Evolutionary conservation across 1,140 invertebrate genomes (phyloP).

Genomic region (Trichonephila inaurata): DNA sequence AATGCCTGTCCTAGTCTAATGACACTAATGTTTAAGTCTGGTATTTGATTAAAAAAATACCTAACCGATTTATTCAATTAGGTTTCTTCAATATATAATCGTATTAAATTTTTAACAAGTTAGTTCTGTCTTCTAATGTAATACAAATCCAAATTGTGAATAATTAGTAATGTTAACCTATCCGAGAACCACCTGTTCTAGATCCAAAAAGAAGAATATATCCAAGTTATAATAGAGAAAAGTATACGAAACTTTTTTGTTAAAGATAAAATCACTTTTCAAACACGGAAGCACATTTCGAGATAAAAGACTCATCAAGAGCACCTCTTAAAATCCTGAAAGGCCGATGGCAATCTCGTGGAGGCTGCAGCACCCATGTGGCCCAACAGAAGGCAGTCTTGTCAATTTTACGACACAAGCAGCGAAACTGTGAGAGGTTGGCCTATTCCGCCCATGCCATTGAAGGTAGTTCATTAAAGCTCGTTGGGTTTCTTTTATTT

Average conservation of each 20-base stretch:
- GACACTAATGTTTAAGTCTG: too few relatives aligned
- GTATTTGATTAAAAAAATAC: too few relatives aligned
- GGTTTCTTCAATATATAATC: too few relatives aligned
- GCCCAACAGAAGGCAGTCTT: not conserved
- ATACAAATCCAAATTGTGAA: too few relatives aligned
- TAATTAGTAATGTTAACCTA: too few relatives aligned
- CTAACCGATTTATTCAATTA: too few relatives aligned
- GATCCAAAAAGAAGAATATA: not conserved
- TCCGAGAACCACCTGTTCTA: not conserved
- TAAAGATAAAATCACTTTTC: too few relatives aligned
- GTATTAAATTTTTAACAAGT: too few relatives aligned
- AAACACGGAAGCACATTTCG: not conserved
- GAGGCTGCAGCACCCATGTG: not conserved
- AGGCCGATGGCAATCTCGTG: not conserved
- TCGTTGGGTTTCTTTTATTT: constrained; percentile 40
- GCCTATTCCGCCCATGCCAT: constrained; percentile 38
- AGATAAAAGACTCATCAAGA: not conserved
- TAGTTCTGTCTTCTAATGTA: too few relatives aligned
- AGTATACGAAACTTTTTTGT: too few relatives aligned
- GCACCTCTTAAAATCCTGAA: not conserved
- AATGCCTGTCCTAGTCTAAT: too few relatives aligned
- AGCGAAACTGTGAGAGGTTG: constrained; percentile 21
- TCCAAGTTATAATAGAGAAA: not conserved
- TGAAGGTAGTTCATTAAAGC: constrained; percentile 52
- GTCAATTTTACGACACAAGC: constrained; percentile 37